Percentiles rank a stretch among this genome's conserved stretches.
Evolutionary conservation across 2,113 vertebrate genomes (phyloP).

Genomic region (Hemichromis elongatus): DNA sequence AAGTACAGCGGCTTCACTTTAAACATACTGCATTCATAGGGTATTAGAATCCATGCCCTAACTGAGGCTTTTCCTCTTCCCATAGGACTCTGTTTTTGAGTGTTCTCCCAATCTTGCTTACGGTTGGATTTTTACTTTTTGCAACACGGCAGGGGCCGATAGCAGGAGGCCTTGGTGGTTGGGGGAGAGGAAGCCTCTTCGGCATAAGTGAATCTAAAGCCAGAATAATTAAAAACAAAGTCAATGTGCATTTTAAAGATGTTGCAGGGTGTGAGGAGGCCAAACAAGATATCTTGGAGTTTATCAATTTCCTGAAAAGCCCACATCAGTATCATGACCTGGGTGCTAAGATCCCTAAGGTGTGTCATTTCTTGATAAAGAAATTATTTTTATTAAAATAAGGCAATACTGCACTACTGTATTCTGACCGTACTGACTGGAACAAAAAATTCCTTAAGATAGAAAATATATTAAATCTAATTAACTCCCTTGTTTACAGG

Average conservation of each 20-base stretch:
- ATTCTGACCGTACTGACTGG: neutral
- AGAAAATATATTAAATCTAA: neutral
- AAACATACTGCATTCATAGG: neutral
- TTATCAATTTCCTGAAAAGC: slow-evolving; percentile 93
- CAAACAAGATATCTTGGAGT: slow-evolving; percentile 95
- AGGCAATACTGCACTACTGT: neutral
- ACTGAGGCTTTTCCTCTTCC: neutral
- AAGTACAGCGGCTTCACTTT: neutral
- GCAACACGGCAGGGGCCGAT: slow-evolving; percentile 78
- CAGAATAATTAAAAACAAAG: slow-evolving; percentile 86
- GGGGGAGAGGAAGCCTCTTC: slow-evolving; percentile 85
- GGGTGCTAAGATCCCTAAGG: slow-evolving; percentile 97
- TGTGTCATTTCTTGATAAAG: slow-evolving; percentile 30
- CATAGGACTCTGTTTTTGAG: slow-evolving; percentile 82
- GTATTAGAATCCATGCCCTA: neutral
- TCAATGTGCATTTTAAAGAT: slow-evolving; percentile 88
- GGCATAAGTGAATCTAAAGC: slow-evolving; percentile 91
- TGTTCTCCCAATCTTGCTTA: slow-evolving; percentile 83
- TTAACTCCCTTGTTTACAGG: slow-evolving; percentile 66
- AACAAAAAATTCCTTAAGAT: neutral
- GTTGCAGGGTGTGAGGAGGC: slow-evolving; percentile 97
- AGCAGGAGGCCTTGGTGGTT: slow-evolving; percentile 76
- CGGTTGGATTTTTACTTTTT: slow-evolving; percentile 84
- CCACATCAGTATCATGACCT: slow-evolving; percentile 89
- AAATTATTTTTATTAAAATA: neutral